Conservation (phyloP, 1,140 invertebrate genomes). For the Drosophila sproati region DNA sequence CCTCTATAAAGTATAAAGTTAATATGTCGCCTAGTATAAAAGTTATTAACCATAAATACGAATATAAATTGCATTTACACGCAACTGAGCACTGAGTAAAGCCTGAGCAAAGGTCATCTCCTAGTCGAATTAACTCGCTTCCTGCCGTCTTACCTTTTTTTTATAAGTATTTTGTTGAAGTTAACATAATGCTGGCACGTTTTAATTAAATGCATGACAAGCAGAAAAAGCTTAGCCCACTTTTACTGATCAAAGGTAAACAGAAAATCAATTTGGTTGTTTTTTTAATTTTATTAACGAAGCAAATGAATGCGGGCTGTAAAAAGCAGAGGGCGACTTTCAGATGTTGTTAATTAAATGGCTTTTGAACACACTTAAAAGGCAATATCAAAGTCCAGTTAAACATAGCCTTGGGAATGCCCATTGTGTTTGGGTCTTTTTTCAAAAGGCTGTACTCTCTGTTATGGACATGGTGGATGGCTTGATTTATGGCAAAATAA, state of each 20-base stretch:
- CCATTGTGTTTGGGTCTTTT: not conserved
- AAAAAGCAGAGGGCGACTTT: not conserved
- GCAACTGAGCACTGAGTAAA: not conserved
- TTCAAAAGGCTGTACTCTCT: constrained; percentile 23
- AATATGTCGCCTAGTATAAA: too few relatives aligned
- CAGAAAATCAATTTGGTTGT: constrained; percentile 65
- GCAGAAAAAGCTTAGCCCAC: constrained; percentile 22
- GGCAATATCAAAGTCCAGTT: not conserved
- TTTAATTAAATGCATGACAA: constrained; percentile 67
- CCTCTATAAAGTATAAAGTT: too few relatives aligned
- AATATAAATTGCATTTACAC: not conserved
- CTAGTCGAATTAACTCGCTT: not conserved
- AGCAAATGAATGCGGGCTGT: constrained; percentile 41
- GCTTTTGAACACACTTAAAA: constrained; percentile 13
- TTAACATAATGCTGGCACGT: constrained; percentile 46
- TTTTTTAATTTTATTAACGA: constrained; percentile 31
- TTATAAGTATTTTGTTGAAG: constrained; percentile 46
- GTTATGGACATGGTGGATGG: constrained; percentile 58
- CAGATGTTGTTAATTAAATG: constrained; percentile 12
- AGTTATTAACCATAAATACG: too few relatives aligned
- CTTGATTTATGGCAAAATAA: constrained; percentile 72
- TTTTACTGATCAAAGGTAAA: constrained; percentile 65
- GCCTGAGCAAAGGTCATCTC: not conserved
- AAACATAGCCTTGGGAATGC: constrained; percentile 7
- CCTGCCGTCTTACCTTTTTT: constrained; percentile 8